phyloP scores from a whole-genome alignment of 2,113 vertebrate species.

The Maccullochella peelii region DNA sequence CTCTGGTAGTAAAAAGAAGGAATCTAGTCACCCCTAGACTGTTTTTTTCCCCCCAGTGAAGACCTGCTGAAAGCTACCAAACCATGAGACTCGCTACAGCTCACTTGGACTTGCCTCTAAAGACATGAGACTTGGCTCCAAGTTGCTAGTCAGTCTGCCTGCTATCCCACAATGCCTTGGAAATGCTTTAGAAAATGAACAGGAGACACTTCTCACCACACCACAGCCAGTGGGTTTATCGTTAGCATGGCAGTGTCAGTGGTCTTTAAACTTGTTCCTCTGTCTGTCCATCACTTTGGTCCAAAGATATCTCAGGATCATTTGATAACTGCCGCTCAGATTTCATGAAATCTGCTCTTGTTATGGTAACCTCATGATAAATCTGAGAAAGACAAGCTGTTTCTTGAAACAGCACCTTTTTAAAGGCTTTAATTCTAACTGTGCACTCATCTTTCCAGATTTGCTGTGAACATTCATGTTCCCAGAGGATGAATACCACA shows the following conservation, averaged over 20 bases:
- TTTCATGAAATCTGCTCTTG: too few relatives aligned
- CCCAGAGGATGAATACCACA: neutral
- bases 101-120: neutral
- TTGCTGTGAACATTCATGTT: neutral
- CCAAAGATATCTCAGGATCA: too few relatives aligned
- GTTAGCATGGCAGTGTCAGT: too few relatives aligned
- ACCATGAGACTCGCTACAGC: neutral
- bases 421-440: neutral
- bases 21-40: constrained; percentile 5
- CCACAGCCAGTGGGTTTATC: too few relatives aligned
- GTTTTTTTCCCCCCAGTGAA: neutral
- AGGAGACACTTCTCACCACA: neutral
- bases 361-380: too few relatives aligned
- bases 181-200: neutral
- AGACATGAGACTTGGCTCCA: neutral
- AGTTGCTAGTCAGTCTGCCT: neutral
- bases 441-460: neutral
- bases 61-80: neutral
- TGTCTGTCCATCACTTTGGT: neutral
- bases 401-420: too few relatives aligned
- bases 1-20: constrained; percentile 19
- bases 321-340: too few relatives aligned
- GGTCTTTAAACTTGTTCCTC: neutral
- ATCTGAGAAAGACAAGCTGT: too few relatives aligned
- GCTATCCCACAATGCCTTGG: neutral